Evolutionary conservation across 2,797 vertebrate genomes (phyloP).

Genomic region (Paedocypris micromegethes): DNA sequence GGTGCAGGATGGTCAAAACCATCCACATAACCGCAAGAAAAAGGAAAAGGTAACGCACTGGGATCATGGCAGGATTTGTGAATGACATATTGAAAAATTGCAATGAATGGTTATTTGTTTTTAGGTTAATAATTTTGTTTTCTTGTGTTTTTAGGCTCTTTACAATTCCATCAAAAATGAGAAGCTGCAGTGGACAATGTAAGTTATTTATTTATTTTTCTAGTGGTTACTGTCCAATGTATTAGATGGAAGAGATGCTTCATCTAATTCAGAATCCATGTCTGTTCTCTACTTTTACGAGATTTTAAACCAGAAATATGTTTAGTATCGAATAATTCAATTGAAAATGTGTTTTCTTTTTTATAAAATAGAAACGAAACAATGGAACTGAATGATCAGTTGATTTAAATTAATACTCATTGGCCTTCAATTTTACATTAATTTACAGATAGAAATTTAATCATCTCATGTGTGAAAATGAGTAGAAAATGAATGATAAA

Average conservation of each 20-base stretch:
- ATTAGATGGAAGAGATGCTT: background rate
- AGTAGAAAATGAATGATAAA: too few relatives aligned
- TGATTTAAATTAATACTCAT: too few relatives aligned
- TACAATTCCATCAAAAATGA: conserved; percentile 97
- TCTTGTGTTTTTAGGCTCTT: conserved; percentile 72
- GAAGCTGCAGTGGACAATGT: conserved; percentile 98
- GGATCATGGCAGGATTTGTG: background rate
- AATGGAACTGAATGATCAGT: too few relatives aligned
- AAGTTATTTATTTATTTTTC: conserved; percentile 61
- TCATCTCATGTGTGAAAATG: too few relatives aligned
- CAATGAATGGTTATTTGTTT: conserved; percentile 23
- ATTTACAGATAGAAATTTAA: too few relatives aligned
- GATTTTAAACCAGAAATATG: too few relatives aligned
- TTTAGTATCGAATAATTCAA: too few relatives aligned
- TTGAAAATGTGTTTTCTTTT: too few relatives aligned
- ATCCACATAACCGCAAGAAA: conserved; percentile 82
- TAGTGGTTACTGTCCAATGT: conserved; percentile 1
- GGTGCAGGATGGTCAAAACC: conserved; percentile 72
- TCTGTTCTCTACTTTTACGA: too few relatives aligned
- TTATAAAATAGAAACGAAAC: too few relatives aligned
- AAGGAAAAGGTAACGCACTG: conserved; percentile 62
- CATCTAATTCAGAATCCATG: background rate
- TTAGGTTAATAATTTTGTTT: conserved; percentile 29
- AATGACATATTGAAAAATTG: background rate
- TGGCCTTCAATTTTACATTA: too few relatives aligned